These are phyloP conservation scores for Meandrusa payeni DNA, from an alignment of 2,888 invertebrate species.

Conservation along the genomic window DNA sequence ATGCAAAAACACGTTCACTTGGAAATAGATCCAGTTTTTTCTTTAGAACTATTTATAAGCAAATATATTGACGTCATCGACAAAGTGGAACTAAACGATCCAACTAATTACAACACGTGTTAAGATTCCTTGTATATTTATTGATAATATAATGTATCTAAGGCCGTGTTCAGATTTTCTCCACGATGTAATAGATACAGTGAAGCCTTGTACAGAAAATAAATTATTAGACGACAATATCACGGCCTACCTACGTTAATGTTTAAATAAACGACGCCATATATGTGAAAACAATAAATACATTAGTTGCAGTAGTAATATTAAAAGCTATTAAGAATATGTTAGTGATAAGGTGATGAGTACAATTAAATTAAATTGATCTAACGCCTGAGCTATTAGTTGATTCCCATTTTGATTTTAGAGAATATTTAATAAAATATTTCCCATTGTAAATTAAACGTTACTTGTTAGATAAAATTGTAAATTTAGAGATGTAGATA, in stretches of 20 bases:
- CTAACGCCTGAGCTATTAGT: conserved; percentile 36
- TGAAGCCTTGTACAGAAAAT: too few species aligned
- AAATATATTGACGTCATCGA: conserved; percentile 5
- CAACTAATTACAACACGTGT: background rate
- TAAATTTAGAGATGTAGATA: conserved; percentile 13
- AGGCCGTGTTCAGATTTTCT: too few species aligned
- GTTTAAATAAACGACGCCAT: conserved; percentile 1
- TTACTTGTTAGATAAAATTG: conserved; percentile 18
- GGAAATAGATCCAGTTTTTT: too few species aligned
- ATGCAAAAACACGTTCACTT: too few species aligned
- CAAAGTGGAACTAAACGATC: background rate
- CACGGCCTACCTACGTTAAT: conserved; percentile 52
- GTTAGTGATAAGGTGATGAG: conserved; percentile 54
- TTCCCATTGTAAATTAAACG: conserved; percentile 12
- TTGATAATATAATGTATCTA: too few species aligned
- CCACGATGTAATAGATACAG: too few species aligned
- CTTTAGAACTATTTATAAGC: too few species aligned
- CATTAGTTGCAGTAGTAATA: conserved; percentile 51
- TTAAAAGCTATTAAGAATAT: conserved; percentile 45
- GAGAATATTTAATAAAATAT: conserved; percentile 14
- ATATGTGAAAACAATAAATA: conserved; percentile 44
- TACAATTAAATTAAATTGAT: conserved; percentile 41
- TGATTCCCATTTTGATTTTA: conserved; percentile 33
- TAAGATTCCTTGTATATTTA: too few species aligned
- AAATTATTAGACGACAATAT: conserved; percentile 48